These are phyloP conservation scores for Pollenia amentaria DNA, from an alignment of 2,888 invertebrate genomes.

Conservation along the genomic window DNA sequence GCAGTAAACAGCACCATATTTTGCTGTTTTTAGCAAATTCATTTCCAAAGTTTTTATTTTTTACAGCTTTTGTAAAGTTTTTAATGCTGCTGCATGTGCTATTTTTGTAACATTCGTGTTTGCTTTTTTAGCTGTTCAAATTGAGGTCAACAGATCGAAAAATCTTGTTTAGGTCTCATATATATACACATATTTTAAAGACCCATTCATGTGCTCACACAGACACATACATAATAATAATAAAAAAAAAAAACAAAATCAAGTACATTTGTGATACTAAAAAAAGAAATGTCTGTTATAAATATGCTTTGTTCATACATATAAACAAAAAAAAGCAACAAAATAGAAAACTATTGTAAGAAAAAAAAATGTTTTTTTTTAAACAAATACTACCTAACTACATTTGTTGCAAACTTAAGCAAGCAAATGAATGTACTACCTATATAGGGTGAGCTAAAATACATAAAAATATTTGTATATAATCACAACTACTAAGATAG, in stretches of 20 bases:
- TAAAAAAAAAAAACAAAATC: constrained; percentile 50
- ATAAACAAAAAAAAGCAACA: constrained; percentile 30
- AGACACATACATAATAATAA: constrained; percentile 13
- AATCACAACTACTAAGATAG: constrained; percentile 18
- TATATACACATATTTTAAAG: constrained; percentile 51
- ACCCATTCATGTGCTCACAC: constrained; percentile 52
- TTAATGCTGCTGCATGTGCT: constrained; percentile 50
- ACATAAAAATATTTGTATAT: neutral
- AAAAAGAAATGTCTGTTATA: constrained; percentile 52
- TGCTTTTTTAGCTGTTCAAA: constrained; percentile 71
- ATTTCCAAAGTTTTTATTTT: constrained; percentile 30
- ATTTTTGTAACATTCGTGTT: constrained; percentile 60
- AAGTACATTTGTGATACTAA: constrained; percentile 49
- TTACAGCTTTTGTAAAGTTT: constrained; percentile 22
- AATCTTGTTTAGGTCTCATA: constrained; percentile 70
- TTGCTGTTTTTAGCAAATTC: constrained; percentile 57
- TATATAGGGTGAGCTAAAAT: constrained; percentile 39
- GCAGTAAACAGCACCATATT: constrained; percentile 17
- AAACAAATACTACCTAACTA: constrained; percentile 44
- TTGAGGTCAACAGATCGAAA: constrained; percentile 75
- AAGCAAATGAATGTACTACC: neutral
- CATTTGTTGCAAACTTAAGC: constrained; percentile 36
- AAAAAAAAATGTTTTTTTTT: constrained; percentile 33
- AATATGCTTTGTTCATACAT: constrained; percentile 54
- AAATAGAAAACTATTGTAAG: constrained; percentile 36